Evolutionary conservation across 35 echinoderm and acorn worm genomes (phyloP), one percentile per base, ranked within the genome.

Genomic region (Heliocidaris tuberculata): DNA sequence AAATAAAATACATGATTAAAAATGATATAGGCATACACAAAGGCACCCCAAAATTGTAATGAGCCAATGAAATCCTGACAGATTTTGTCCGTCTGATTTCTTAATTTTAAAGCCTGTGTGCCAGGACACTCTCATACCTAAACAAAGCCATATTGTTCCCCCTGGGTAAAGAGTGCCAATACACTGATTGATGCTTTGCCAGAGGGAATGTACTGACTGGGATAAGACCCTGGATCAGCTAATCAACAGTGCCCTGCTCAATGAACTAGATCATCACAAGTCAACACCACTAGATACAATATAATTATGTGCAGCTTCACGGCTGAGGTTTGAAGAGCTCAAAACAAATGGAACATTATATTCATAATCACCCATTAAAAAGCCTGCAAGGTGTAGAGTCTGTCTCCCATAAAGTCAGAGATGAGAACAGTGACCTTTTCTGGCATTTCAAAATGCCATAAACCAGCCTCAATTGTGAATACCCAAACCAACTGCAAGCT

Each of bases 341-440:
- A 24, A 78, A 78, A 78, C 65, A 78, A 78, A 78, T 78, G 65
- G 65, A 78, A 78, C 65, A 78, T 78, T 27, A 78, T 78, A 24
- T 78, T 78, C 65, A 8, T 78, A 78, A 78, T 78, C 65, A 78
- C 65, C 65, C 65, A 78, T 78, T 78, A 78, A 78, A 24, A 78
- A 78, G 65, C 65, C 65, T 19, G 19, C 27, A 21, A 78, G 65
- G 65, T 24, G 21, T 24, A 78, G 65, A 78, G 21, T 78, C 65
- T 78, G 65, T 78, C 27, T 78, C 27, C 21, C 27, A 2, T 78
- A 78, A 78, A 24, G 7, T 24, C 19, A 7, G 8, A 78, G 65
- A 78, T 78, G 19, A 78, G 65, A 78, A 78, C 65, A 78, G 27
- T 78, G 65, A 78, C 65, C 65, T 78, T 78, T 78, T 78, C 65